Conservation (phyloP, 2,888 invertebrate species). For the Resseliella maxima region DNA sequence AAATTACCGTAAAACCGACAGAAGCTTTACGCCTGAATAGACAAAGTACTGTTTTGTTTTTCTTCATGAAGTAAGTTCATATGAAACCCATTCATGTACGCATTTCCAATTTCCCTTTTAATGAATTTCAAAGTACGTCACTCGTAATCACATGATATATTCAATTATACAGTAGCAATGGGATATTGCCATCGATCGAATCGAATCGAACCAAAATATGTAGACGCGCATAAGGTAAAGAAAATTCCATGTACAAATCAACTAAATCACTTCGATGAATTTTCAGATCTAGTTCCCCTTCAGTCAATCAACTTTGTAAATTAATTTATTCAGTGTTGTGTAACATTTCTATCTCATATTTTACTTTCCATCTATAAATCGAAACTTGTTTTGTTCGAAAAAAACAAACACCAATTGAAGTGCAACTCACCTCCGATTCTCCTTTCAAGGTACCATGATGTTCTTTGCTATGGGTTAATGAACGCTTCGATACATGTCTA, state of each 20-base stretch:
- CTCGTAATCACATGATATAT: not conserved
- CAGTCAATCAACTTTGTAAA: not conserved
- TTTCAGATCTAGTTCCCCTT: not conserved
- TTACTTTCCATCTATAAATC: not conserved
- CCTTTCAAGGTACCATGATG: conserved; percentile 82
- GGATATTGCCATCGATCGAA: not conserved
- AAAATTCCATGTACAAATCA: not conserved
- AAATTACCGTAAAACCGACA: not conserved
- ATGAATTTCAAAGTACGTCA: not conserved
- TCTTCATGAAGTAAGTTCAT: not conserved
- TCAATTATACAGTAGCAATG: not conserved
- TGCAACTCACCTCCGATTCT: conserved; percentile 78
- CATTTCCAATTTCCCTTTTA: not conserved
- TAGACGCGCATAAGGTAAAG: not conserved
- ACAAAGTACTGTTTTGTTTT: not conserved
- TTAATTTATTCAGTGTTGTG: not conserved
- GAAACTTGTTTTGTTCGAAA: not conserved
- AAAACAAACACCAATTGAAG: not conserved
- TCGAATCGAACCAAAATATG: not conserved
- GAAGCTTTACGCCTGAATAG: conserved; percentile 39
- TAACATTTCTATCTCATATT: not conserved
- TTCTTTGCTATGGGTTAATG: conserved; percentile 78
- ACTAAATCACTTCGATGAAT: not conserved
- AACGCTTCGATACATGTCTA: conserved; percentile 85
- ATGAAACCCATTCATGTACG: not conserved